Evolutionary conservation across 2,888 invertebrate genomes (phyloP), one percentile per base, ranked within the genome.

Genomic region (Archips xylosteana): DNA sequence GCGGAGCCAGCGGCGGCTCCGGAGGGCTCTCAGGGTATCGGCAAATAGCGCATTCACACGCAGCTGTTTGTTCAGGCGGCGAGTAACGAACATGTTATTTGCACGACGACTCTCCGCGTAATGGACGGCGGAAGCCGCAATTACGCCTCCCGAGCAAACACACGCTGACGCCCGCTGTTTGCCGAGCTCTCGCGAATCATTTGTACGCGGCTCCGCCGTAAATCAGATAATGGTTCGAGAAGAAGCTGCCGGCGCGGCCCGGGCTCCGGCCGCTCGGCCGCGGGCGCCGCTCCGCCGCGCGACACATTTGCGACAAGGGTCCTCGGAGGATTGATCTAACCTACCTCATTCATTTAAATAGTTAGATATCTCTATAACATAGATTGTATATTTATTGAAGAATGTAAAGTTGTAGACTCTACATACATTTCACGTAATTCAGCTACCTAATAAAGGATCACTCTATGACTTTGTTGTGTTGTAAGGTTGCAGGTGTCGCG

Each of bases 61-160:
- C 45, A 23, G 62, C 39, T 62, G 51, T 65, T 65, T 65, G 51
- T 15, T 39, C 65, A 45, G 45, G 45, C 23, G 47, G 45, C 23
- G 64, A 49, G 49, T 51, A 61, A 61, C 62, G 62, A 54, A 65
- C 65, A 54, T 39, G 36, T 23, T 65, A 54, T 65, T 65, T 65
- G 65, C 34, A 65, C 62, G 60, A 36, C 36, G 60, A 36, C 61
- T 61, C 61, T 61, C 15, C 39, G 8, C 61, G 36, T 61, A 61
- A 61, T 61, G 61, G 61, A 61, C 36, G 36, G 10, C 36, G 36
- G 61, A 36, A 39, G 39, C 61, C 61, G 13, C 61, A 61, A 61
- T 61, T 61, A 61, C 61, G 39, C n/a, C 59, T 39, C 36, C 36
- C 39, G 61, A 39, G 15, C 61, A 61, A 61, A 61, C 61, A 61